Conservation (phyloP, 53 echinoderm and acorn worm genomes). For the Apostichopus leukothele region DNA sequence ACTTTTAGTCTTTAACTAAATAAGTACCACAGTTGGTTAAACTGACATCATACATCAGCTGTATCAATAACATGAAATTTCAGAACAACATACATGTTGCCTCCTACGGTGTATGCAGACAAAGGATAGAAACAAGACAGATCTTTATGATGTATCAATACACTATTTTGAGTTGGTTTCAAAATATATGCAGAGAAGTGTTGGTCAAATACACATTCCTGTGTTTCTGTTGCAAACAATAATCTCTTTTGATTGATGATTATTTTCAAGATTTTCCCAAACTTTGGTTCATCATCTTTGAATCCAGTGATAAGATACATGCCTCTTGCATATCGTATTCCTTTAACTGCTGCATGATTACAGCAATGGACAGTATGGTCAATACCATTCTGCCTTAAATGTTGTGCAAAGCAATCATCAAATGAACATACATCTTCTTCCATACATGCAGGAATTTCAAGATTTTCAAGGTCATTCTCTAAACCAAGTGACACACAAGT, state of each 20-base stretch:
- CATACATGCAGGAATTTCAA: neutral
- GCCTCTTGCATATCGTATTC: slow-evolving; percentile 4
- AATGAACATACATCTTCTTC: neutral
- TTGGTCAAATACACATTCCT: too few species aligned
- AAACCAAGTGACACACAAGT: slow-evolving; percentile 7
- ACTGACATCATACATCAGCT: too few species aligned
- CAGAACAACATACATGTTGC: too few species aligned
- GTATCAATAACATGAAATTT: too few species aligned
- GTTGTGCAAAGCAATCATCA: neutral
- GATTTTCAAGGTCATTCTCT: neutral
- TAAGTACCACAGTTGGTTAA: too few species aligned
- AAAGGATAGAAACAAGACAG: too few species aligned
- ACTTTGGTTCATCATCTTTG: slow-evolving; percentile 38
- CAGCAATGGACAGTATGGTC: neutral
- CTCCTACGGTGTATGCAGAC: too few species aligned
- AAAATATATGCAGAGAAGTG: too few species aligned
- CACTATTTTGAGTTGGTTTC: too few species aligned
- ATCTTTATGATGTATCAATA: too few species aligned
- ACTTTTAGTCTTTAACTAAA: too few species aligned
- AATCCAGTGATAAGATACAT: slow-evolving; percentile 36
- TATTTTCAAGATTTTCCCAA: slow-evolving; percentile 41
- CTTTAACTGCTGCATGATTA: slow-evolving; percentile 39
- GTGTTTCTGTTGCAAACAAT: neutral
- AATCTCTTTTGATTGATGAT: neutral
- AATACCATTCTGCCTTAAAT: neutral